These are phyloP conservation scores for Nasonovia ribisnigri DNA, from an alignment of 2,888 invertebrate species.

Conservation along the genomic window DNA sequence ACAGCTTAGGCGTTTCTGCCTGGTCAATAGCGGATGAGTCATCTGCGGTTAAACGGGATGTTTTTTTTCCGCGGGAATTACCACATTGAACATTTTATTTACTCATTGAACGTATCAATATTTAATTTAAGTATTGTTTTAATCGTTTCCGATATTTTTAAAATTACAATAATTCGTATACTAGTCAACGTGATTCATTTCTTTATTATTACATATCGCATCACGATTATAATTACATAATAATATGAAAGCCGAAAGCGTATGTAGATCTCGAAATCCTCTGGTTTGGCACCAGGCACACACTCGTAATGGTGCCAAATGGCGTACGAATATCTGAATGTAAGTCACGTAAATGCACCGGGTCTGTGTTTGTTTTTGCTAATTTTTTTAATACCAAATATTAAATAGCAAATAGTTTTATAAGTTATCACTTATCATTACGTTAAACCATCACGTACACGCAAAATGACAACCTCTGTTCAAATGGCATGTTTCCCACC, in stretches of 20 bases:
- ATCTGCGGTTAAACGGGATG: not conserved
- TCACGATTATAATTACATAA: not conserved
- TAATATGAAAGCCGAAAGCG: conserved; percentile 45
- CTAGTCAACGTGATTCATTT: not conserved
- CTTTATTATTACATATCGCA: not conserved
- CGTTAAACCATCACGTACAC: conserved; percentile 43
- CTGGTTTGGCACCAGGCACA: not conserved
- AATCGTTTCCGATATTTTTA: not conserved
- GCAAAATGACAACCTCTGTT: conserved; percentile 21
- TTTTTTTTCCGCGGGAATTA: not conserved
- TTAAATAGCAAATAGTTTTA: not conserved
- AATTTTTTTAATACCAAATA: not conserved
- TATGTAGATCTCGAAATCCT: conserved; percentile 3
- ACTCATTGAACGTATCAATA: not conserved
- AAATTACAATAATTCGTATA: not conserved
- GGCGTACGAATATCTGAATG: conserved; percentile 20
- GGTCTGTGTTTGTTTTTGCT: conserved; percentile 35
- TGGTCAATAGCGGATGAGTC: conserved; percentile 11
- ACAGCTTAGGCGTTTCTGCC: not conserved
- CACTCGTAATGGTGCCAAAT: conserved; percentile 37
- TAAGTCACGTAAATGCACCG: conserved; percentile 49
- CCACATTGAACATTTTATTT: not conserved
- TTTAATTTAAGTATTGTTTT: not conserved
- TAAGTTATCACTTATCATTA: conserved; percentile 15
- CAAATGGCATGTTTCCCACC: conserved; percentile 21